phyloP scores from a whole-genome alignment of 2,113 vertebrate genomes.

The Lasiurus borealis region DNA sequence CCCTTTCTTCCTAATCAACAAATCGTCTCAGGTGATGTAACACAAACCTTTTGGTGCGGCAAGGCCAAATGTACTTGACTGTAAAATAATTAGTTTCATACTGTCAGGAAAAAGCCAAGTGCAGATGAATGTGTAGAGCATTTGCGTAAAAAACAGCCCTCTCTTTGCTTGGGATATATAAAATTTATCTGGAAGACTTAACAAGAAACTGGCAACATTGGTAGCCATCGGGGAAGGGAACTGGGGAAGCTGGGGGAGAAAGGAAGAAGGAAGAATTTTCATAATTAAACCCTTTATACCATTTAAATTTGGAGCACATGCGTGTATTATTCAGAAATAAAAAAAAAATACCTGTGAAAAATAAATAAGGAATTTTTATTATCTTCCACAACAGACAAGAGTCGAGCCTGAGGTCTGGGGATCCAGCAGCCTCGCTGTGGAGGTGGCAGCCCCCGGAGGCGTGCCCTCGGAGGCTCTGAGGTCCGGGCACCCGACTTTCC shows the following conservation, averaged over 20 bases:
- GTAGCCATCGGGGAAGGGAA: not conserved
- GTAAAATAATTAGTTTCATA: not conserved
- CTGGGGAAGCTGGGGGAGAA: not conserved
- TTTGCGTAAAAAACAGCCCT: not conserved
- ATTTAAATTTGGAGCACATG: not conserved
- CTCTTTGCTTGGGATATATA: not conserved
- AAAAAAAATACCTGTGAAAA: not conserved
- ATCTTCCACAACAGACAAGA: not conserved
- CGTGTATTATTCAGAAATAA: not conserved
- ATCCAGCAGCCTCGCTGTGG: not conserved
- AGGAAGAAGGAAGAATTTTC: not conserved
- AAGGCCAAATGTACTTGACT: not conserved
- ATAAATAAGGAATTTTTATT: conserved; percentile 67
- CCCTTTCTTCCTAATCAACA: not conserved
- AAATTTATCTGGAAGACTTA: not conserved
- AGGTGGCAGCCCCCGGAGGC: not conserved
- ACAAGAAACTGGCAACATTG: not conserved
- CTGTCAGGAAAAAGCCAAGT: not conserved
- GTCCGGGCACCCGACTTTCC: no score
- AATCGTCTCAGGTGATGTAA: not conserved
- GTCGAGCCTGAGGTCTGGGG: not conserved
- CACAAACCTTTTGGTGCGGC: not conserved
- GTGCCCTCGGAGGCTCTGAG: not conserved
- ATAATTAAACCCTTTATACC: not conserved
- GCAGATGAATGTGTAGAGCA: not conserved